Evolutionary conservation across 2,797 vertebrate genomes (phyloP), one percentile per base, ranked within the genome.

Genomic region (Pseudocheirus occidentalis): DNA sequence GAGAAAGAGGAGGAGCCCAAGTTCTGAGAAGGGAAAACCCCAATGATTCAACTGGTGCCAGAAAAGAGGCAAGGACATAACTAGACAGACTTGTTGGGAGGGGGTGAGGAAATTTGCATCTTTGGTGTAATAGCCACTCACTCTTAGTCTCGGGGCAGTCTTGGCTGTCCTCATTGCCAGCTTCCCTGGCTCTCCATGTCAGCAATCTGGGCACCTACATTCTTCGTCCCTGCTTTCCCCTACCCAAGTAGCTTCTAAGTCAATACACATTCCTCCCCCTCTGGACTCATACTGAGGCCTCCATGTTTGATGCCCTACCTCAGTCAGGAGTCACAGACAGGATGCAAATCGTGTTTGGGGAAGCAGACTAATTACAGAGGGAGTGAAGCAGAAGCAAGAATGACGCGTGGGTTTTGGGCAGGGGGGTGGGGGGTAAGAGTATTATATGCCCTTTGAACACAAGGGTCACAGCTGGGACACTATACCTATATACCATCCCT

Each of bases 321-420:
- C 73, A 81, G 52, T 0, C 34, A 34, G 95, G 92, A 93, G 93
- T 92, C 93, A 11, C 93, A 92, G 92, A 93, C 96, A 50, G 96
- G 89, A 95, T 73, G 91, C 91, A 58, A 95, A 52, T 28, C 81
- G 9, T 0, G 96, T 93, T 21, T 97, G 95, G 96, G 96, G 96
- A 97, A 97, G 96, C 97, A 0, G 29, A 1, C 0, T 97, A 96
- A 97, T 97, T 97, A 97, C 52, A 96, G 90, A 81, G 94, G 12
- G 54, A 13, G 0, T 24, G 16, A 93, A 55, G 62, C 93, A 55
- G 93, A 54, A 28, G 50, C 28, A 29, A 34, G 16, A 46, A 46
- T 3, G 94, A 96, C 55, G 91, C 73, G 0, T 0, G 4, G 46
- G 40, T 81, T 81, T 81, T 81, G 46, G 0, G 52, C 55, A 13